phyloP scores from a whole-genome alignment of 2,797 vertebrate genomes.

The Nyctibius grandis region DNA sequence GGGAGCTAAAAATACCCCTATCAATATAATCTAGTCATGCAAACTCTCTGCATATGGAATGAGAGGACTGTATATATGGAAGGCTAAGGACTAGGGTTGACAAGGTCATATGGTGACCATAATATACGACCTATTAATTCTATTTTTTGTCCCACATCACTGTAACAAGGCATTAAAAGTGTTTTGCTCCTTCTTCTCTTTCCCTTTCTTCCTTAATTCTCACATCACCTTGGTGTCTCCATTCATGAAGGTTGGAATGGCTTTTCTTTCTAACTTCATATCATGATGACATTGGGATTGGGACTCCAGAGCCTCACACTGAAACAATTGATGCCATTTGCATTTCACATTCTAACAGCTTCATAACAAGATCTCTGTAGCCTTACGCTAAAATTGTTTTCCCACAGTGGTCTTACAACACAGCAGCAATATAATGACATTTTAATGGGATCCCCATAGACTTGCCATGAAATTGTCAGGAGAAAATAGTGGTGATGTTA shows the following conservation, averaged over 20 bases:
- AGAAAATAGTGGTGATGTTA: slow-evolving; percentile 51
- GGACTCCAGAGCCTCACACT: background rate
- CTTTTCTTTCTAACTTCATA: slow-evolving; percentile 43
- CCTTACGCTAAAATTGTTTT: slow-evolving; percentile 61
- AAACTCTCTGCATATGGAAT: background rate
- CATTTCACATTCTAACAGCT: slow-evolving; percentile 55
- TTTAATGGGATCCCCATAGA: slow-evolving; percentile 66
- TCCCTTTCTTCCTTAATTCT: background rate
- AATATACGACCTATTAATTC: background rate
- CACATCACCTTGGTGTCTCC: background rate
- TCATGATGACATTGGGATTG: slow-evolving; percentile 23
- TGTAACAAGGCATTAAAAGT: background rate
- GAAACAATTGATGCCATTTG: slow-evolving; percentile 62
- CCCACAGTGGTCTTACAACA: slow-evolving; percentile 51
- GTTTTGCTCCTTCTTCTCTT: background rate
- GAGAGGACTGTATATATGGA: background rate
- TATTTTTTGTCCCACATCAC: background rate
- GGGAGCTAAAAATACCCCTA: background rate
- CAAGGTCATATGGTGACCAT: background rate
- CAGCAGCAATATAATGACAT: slow-evolving; percentile 58
- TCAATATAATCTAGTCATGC: background rate
- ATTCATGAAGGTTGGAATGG: background rate
- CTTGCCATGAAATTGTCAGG: slow-evolving; percentile 60
- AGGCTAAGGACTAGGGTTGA: background rate
- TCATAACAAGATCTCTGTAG: slow-evolving; percentile 62